Conservation (phyloP, 2,113 vertebrate species). For the Nerophis ophidion region DNA sequence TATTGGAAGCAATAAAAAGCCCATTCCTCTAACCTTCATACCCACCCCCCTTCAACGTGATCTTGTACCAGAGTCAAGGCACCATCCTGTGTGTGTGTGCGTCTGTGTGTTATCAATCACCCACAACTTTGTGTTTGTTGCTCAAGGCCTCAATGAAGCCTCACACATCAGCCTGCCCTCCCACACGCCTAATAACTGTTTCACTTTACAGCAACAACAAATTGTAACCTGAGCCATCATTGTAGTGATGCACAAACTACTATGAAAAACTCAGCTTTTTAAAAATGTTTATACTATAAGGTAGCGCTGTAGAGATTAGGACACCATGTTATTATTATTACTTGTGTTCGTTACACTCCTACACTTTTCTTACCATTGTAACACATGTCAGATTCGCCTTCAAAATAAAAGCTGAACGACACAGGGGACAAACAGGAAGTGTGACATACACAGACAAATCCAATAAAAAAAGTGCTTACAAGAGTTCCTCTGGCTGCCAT, state of each 20-base stretch:
- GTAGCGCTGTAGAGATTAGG: no score
- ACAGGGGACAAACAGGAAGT: no score
- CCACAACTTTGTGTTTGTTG: slow-evolving; percentile 21
- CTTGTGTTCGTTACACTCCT: no score
- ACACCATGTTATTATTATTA: no score
- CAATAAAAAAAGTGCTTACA: slow-evolving; percentile 46
- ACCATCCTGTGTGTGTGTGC: slow-evolving; percentile 13
- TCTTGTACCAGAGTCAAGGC: slow-evolving; percentile 28
- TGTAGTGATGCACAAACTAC: not conserved
- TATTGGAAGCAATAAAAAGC: slow-evolving; percentile 57
- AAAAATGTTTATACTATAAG: no score
- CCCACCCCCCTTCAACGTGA: not conserved
- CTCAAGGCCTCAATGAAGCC: slow-evolving; percentile 27
- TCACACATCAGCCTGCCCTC: slow-evolving; percentile 31
- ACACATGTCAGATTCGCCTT: not conserved
- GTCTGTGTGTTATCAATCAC: slow-evolving; percentile 47
- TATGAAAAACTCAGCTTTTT: no score
- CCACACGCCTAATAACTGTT: slow-evolving; percentile 19
- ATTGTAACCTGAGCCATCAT: not conserved
- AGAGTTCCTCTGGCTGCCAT: slow-evolving; percentile 63
- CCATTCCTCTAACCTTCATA: not conserved
- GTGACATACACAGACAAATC: not conserved
- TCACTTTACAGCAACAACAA: not conserved
- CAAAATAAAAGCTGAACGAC: not conserved
- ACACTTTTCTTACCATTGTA: no score